Evolutionary conservation across 2,113 vertebrate species (phyloP).

Genomic region (Zosterops hypoxanthus): DNA sequence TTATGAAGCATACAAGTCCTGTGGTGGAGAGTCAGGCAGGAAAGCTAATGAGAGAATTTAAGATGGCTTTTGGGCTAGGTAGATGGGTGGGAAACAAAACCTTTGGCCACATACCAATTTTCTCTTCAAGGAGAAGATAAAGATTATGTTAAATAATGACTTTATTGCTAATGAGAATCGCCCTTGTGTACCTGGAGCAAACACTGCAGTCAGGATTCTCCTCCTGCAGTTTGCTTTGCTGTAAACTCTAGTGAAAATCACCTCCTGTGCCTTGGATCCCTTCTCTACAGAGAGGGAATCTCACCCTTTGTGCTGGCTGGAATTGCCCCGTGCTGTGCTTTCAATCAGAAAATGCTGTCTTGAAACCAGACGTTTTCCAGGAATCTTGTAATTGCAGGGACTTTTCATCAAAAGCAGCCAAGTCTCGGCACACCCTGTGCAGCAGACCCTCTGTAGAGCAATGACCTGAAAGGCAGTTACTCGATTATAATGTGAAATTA

Average conservation of each 20-base stretch:
- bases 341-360: background rate
- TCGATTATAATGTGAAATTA: background rate
- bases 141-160: conserved; percentile 12
- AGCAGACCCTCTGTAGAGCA: background rate
- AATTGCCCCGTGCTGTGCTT: background rate
- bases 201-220: background rate
- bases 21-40: background rate
- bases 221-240: background rate
- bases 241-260: background rate
- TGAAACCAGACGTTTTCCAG: conserved; percentile 24
- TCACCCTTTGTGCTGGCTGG: background rate
- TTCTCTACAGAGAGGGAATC: background rate
- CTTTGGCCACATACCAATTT: background rate
- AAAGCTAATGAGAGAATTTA: conserved; percentile 24
- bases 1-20: background rate
- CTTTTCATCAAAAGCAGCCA: background rate
- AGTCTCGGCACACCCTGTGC: background rate
- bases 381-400: background rate
- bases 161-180: background rate
- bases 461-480: background rate
- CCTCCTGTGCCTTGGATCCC: background rate
- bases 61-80: background rate
- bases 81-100: background rate
- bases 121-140: background rate
- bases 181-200: conserved; percentile 20